Percentiles rank a stretch among this genome's conserved stretches.
phyloP scores from a whole-genome alignment of 2,888 invertebrate species.

The Drosophila fulvimacula region DNA sequence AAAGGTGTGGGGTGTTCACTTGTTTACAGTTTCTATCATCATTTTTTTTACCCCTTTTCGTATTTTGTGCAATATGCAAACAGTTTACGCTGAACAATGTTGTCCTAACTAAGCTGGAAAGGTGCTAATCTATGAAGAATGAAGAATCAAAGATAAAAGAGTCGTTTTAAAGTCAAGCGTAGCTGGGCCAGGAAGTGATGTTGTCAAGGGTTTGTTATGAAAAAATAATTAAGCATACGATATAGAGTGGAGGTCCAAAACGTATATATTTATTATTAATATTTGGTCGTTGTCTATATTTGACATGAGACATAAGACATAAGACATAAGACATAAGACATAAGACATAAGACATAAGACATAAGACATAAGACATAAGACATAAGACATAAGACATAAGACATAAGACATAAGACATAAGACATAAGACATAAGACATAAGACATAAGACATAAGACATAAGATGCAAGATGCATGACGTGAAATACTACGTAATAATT shows the following conservation, averaged over 20 bases:
- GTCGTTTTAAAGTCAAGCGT: constrained; percentile 10
- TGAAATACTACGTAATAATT: too few relatives aligned
- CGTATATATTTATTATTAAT: neutral
- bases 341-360: too few relatives aligned
- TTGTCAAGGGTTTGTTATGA: neutral
- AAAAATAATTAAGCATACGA: neutral
- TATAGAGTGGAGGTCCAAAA: neutral
- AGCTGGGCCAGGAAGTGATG: neutral
- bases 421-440: too few relatives aligned
- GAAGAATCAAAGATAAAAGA: constrained; percentile 9
- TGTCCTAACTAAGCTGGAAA: constrained; percentile 1
- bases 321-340: too few relatives aligned
- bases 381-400: too few relatives aligned
- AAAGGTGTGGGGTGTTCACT: constrained; percentile 23
- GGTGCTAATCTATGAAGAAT: constrained; percentile 23
- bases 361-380: too few relatives aligned
- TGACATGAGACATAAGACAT: too few relatives aligned
- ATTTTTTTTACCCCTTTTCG: neutral
- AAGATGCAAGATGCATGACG: too few relatives aligned
- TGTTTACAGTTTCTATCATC: constrained; percentile 11
- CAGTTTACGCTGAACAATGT: constrained; percentile 3
- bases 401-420: too few relatives aligned
- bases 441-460: too few relatives aligned
- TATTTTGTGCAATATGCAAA: constrained; percentile 11
- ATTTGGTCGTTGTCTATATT: too few relatives aligned